These are phyloP conservation scores for Daubentonia madagascariensis DNA, from an alignment of 2,113 vertebrate species.

Conservation along the genomic window DNA sequence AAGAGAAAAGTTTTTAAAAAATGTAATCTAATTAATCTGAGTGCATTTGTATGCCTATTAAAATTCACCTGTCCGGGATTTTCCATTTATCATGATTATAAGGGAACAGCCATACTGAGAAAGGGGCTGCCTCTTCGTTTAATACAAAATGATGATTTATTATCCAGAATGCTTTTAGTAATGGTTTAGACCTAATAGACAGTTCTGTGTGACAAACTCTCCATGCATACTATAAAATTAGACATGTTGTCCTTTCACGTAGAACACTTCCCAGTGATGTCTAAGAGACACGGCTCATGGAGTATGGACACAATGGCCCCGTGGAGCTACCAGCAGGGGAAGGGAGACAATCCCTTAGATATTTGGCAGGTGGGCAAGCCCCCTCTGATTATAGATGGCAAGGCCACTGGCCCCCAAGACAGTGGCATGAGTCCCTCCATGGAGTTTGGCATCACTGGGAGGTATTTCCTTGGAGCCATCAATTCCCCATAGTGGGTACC, in stretches of 20 bases:
- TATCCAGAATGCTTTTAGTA: constrained; percentile 78
- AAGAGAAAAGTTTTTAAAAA: constrained; percentile 75
- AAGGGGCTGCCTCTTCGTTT: constrained; percentile 82
- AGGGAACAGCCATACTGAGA: constrained; percentile 75
- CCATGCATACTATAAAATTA: constrained; percentile 77
- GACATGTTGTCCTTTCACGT: constrained; percentile 75
- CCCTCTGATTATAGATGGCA: neutral
- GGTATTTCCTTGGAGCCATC: neutral
- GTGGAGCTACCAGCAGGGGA: neutral
- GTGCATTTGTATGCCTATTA: constrained; percentile 83
- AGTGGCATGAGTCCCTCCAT: neutral
- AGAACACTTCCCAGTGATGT: constrained; percentile 67
- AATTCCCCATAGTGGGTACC: neutral
- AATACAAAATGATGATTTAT: constrained; percentile 84
- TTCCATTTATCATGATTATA: constrained; percentile 87
- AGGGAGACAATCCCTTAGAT: neutral
- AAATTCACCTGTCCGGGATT: constrained; percentile 85
- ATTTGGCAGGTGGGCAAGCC: neutral
- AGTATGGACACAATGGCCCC: constrained; percentile 26
- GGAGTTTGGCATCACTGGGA: neutral
- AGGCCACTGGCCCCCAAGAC: neutral
- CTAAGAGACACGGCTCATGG: neutral
- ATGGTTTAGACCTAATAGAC: constrained; percentile 79
- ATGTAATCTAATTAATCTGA: constrained; percentile 86
- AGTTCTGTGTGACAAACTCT: constrained; percentile 79